Evolutionary conservation across 2,797 vertebrate species (phyloP), one percentile per base, ranked within the genome.

Genomic region (Huso huso): DNA sequence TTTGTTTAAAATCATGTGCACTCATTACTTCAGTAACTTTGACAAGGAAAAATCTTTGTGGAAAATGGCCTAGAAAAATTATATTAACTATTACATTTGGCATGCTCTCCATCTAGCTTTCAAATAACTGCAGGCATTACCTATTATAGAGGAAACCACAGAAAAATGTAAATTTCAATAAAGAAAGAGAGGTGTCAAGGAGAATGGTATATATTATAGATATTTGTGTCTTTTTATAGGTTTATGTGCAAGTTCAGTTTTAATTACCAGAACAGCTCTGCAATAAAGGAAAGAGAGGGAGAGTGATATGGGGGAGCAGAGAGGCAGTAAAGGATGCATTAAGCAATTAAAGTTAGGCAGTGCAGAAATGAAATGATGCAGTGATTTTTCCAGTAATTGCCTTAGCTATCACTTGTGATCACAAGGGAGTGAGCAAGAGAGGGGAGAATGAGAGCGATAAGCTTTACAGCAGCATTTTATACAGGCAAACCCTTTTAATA

Each of bases 311-410:
- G 74, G 72, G 67, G 75, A 70, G 71, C 63, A 74, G 65, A 69
- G 76, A 62, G 72, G 74, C 75, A 80, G 81, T 83, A 84, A 84
- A 85, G 81, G 78, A 83, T 82, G 81, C 82, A 87, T 89, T 86
- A 87, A 91, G 90, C 93, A 94, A 93, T 94, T 93, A 93, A 92
- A 92, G 85, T 83, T 87, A 66, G 68, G 78, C 81, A 87, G 87
- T 82, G 81, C 74, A 76, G 78, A 85, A 89, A 89, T 87, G 83
- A 89, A 82, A 82, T 82, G 83, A 86, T 74, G 84, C 70, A 77
- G 82, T 85, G 79, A 82, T 86, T 89, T 90, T 88, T 74, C 77
- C 86, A 80, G 85, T 91, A 91, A 92, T 94, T 95, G 92, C 90
- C 87, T 85, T 78, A 71, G 86, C 87, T 84, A 84, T 90, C 88